phyloP scores from a whole-genome alignment of 92 coral and sea anemone species.

The Parazoanthus darwini region DNA sequence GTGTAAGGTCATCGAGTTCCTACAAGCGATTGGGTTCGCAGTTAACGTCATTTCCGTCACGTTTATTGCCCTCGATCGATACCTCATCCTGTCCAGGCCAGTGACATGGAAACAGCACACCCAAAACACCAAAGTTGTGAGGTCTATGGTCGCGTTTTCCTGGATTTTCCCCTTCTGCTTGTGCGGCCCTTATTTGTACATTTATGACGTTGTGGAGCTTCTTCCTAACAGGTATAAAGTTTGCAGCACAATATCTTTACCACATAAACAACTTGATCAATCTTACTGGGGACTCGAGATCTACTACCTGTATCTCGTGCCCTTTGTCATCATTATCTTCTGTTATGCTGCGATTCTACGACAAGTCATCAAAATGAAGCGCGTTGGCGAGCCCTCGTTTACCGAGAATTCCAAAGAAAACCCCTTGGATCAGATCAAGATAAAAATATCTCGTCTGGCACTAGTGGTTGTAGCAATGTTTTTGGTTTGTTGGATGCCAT shows the following conservation, averaged over 20 bases:
- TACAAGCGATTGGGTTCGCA: constrained; percentile 59
- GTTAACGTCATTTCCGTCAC: constrained; percentile 65
- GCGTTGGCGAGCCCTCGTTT: constrained; percentile 35
- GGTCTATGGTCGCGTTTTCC: no score
- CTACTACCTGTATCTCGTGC: constrained; percentile 45
- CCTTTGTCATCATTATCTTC: constrained; percentile 58
- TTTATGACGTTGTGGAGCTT: no score
- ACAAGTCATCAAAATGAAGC: constrained; percentile 38
- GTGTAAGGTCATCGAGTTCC: constrained; percentile 66
- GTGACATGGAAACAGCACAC: constrained; percentile 46
- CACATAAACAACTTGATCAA: constrained; percentile 53
- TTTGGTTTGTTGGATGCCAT: background rate
- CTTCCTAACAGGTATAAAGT: background rate
- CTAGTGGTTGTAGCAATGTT: background rate
- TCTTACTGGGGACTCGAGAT: constrained; percentile 61
- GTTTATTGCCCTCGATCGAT: constrained; percentile 75
- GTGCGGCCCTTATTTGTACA: no score
- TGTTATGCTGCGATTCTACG: constrained; percentile 61
- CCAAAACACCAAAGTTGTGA: background rate
- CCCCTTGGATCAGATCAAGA: background rate
- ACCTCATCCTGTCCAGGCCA: constrained; percentile 63
- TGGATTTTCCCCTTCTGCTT: no score
- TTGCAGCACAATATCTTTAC: constrained; percentile 63
- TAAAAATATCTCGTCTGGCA: background rate
- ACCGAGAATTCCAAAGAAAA: background rate